Evolutionary conservation across 2,797 vertebrate genomes (phyloP).

Genomic region (Schizopygopsis malacanthus): DNA sequence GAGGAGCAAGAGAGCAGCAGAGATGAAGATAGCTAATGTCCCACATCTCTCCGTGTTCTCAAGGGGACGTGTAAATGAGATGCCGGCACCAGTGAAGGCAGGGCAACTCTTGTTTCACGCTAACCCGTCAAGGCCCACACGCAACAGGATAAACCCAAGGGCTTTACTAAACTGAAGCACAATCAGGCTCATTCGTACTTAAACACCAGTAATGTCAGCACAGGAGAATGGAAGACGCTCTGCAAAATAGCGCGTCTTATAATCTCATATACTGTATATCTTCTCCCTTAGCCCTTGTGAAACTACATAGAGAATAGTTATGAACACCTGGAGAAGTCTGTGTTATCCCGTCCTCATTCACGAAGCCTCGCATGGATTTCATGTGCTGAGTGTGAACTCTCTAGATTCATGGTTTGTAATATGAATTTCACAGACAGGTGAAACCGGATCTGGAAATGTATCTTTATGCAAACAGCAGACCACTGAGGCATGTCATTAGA

Average conservation of each 20-base stretch:
- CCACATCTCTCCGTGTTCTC: slow-evolving; percentile 66
- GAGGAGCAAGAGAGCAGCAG: slow-evolving; percentile 71
- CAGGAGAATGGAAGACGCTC: background rate
- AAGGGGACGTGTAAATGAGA: slow-evolving; percentile 75
- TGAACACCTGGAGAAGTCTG: background rate
- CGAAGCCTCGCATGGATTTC: slow-evolving; percentile 31
- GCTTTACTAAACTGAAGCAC: slow-evolving; percentile 6
- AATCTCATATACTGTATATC: background rate
- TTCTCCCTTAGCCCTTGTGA: slow-evolving; percentile 2
- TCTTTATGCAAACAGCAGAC: slow-evolving; percentile 62
- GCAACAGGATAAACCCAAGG: slow-evolving; percentile 46
- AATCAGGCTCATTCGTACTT: background rate
- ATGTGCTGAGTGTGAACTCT: slow-evolving; percentile 26
- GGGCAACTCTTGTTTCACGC: slow-evolving; percentile 70
- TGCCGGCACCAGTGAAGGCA: slow-evolving; percentile 78
- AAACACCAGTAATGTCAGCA: background rate
- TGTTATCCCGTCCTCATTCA: background rate
- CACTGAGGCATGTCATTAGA: slow-evolving; percentile 63
- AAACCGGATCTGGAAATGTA: slow-evolving; percentile 52
- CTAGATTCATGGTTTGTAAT: slow-evolving; percentile 48
- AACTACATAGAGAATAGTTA: background rate
- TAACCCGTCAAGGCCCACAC: slow-evolving; percentile 64
- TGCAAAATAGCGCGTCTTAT: background rate
- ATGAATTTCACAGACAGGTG: slow-evolving; percentile 46
- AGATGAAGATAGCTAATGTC: slow-evolving; percentile 79